Base-by-base conservation (phyloP, 2,113 vertebrate species). In the Trematocara marginatum region DNA sequence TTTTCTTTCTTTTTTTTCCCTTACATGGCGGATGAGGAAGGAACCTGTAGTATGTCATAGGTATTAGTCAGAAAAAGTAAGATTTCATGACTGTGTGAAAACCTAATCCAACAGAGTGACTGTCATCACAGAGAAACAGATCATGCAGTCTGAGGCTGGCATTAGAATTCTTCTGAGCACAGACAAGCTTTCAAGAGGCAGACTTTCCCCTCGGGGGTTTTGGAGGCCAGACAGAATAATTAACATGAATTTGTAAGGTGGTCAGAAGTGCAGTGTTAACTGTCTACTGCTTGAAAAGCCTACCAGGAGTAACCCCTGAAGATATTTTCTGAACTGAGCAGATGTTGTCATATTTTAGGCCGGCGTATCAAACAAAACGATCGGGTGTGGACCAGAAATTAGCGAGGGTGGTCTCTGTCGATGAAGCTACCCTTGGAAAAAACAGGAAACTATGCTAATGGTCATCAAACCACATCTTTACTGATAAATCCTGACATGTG, bases 91-190 rank as follows among this genome's bases (percentile, higher is more conserved):
- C 13, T 47, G 23, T 7, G 40, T 51, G 15, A 7, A 31, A 47
- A 12, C 71, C 9, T 51, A 76, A 11, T 49, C 45, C 0, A 4
- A 1, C 45, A 49, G 15, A 51, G 26, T 34, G 45, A 31, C 45
- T 51, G 10, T 76, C 16, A 76, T 76, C 9, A 51, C 69, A 74
- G 69, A 49, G 69, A 49, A 74, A 18, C 23, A 1, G 23, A 11
- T 47, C 42, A 0, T 31, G 23, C 15, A 18, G 23, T 18, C 69
- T 74, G 69, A 74, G 69, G 45, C 42, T 49, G 69, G 0, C 69
- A 74, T 49, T 74, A 74, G 69, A 29, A 49, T 47, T 47, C 69
- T 74, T 74, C 42, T 74, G 69, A 49, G 49, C 69, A 49, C 42
- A 49, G 13, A 49, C 9, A 16, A 74, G 42, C 42, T 74, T 49